Evolutionary conservation across 2,797 vertebrate genomes (phyloP), one percentile per base, ranked within the genome.

Genomic region (Helostoma temminkii): DNA sequence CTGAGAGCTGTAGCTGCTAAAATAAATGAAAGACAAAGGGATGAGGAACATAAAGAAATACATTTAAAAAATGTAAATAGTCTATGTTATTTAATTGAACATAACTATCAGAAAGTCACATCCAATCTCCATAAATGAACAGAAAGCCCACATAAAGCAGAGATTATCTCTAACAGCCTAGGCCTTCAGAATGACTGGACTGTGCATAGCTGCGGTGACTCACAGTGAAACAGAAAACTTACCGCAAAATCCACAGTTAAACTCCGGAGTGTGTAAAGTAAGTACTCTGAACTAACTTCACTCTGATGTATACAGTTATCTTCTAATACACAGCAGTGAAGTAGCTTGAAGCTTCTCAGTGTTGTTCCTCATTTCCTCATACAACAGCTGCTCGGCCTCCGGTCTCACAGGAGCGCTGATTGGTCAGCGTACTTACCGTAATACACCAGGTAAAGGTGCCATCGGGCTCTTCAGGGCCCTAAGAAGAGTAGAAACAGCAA

Each of bases 211-310:
- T 30, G 71, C 56, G 66, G 55, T 34, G n/a, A 6, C 46, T 36
- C 21, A 21, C 25, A 8, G 1, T 11, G 14, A 43, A 6, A 14
- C 9, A 10, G 1, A n/a, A 46, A 71, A 87, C 82, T 79, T 66
- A 86, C 84, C 82, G 22, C n/a, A 54, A 46, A 0, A 32, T n/a
- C n/a, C n/a, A n/a, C 16, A 11, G 15, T 22, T 39, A 3, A 36
- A 6, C 15, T 24, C 11, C 24, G 5, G 6, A 0, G 3, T n/a
- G 2, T 4, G 9, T 9, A 14, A 3, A 50, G 7, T 3, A 9
- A 4, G 5, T 46, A 3, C 37, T 10, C 7, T 22, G 19, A 14
- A 26, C 30, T 58, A 47, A 24, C 3, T 11, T 6, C 39, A 11
- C 2, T 19, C 2, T 5, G 21, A n/a, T n/a, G 9, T 22, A 0